A percentile compares a stretch with the other conserved stretches of the same genome.
phyloP scores from a whole-genome alignment of 2,797 vertebrate genomes.

The Meriones psammophilus region DNA sequence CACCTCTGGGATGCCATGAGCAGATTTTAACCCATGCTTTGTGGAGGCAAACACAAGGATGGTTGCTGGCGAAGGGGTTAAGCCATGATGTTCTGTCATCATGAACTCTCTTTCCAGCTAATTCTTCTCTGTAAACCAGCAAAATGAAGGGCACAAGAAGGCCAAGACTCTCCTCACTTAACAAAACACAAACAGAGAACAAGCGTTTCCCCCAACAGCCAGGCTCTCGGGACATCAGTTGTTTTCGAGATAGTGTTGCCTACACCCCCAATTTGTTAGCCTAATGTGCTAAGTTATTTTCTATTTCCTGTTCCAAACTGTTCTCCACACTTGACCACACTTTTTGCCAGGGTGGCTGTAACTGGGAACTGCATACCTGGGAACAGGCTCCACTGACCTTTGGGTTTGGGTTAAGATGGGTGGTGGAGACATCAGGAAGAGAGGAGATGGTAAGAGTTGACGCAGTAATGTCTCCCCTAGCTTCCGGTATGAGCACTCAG shows the following conservation, averaged over 20 bases:
- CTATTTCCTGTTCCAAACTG: background rate
- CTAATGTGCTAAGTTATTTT: background rate
- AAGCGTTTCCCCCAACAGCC: background rate
- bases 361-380: background rate
- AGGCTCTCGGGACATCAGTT: background rate
- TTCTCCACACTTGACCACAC: background rate
- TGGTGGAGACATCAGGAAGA: background rate
- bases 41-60: background rate
- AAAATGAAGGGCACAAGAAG: background rate
- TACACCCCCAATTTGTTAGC: fast-evolving
- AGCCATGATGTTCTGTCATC: background rate
- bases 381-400: background rate
- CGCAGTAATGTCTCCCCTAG: too few relatives aligned
- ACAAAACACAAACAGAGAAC: background rate
- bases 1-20: background rate
- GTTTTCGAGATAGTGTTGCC: background rate
- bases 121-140: constrained; percentile 12
- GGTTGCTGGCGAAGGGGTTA: background rate
- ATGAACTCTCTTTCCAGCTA: background rate
- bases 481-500: background rate
- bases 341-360: background rate
- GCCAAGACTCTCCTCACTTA: background rate
- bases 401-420: background rate
- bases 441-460: background rate
- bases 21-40: background rate